Conservation (phyloP, 92 coral and sea anemone species). For the Palythoa caribaeorum region DNA sequence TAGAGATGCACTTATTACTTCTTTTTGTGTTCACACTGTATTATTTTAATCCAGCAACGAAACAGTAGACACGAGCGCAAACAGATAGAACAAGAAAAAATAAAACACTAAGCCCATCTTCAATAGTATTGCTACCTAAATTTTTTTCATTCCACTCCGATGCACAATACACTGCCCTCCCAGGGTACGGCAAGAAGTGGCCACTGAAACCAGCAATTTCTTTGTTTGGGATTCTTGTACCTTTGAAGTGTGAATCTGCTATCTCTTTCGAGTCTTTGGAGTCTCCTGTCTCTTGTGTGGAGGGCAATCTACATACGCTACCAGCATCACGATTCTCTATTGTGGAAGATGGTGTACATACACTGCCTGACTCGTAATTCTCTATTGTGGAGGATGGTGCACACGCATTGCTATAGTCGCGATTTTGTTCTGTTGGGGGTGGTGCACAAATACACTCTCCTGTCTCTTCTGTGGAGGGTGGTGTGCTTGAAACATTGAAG, state of each 20-base stretch:
- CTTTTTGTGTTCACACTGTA: neutral
- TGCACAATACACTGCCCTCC: neutral
- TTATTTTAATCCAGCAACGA: neutral
- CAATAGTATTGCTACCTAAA: neutral
- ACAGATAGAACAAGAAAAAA: neutral
- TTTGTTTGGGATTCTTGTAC: neutral
- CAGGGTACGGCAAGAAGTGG: neutral
- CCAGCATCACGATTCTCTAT: neutral
- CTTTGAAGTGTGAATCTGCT: neutral
- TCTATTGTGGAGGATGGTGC: neutral
- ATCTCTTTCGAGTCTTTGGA: neutral
- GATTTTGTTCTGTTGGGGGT: neutral
- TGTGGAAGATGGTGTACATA: neutral
- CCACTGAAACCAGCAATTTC: neutral
- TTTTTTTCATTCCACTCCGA: neutral
- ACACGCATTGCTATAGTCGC: neutral
- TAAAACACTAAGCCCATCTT: neutral
- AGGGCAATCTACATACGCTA: neutral
- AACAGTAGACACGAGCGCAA: neutral
- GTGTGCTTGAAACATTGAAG: neutral
- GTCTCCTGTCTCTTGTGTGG: neutral
- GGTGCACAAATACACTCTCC: neutral
- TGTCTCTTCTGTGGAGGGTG: constrained; percentile 1
- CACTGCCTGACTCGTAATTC: neutral
- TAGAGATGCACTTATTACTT: no score